Base-by-base conservation (phyloP, 2,888 invertebrate species). In the Catocala sponsa region DNA sequence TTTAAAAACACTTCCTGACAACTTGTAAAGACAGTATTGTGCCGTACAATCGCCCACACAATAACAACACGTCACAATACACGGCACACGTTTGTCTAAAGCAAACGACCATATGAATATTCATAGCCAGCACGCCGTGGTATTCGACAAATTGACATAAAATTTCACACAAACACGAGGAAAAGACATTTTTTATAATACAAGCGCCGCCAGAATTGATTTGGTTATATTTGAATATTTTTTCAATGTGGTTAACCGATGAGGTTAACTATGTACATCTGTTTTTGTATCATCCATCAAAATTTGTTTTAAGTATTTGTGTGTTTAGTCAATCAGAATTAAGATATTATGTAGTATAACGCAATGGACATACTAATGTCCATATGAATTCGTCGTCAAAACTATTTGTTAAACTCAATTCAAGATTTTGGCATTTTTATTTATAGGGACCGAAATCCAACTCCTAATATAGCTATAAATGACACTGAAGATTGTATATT, bases 161-260 rank as follows among this genome's bases (percentile, higher is more conserved):
- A 89, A 90, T 93, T 92, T 94, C 92, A 93, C 92, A 91, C 93
- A 92, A 93, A 92, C 88, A 90, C 53, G 70, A 78, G 70, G 66
- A 72, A 80, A 75, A 76, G 64, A 73, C 53, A 68, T 65, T 80
- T 84, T 83, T 81, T 82, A 81, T 81, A 81, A 77, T 80, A 73
- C 66, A 78, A 76, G 80, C 83, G 83, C 87, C 85, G 80, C 69
- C 61, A 54, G 85, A 76, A 86, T 88, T 79, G 73, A 84, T 87
- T 88, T 85, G 86, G 81, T 78, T 86, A 87, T 78, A 89, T 89
- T 88, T 86, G 75, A 88, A 89, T 89, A 88, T 50, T 51, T 53
- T 66, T 71, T 68, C 59, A n/a, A 55, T 68, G 50, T 55, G 57
- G 10, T 43, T 58, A 35, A 47, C 11, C 10, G n/a, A 5, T 38